These are phyloP conservation scores for Hydrotaea diabolus DNA, from an alignment of 2,888 invertebrate genomes.

Conservation along the genomic window DNA sequence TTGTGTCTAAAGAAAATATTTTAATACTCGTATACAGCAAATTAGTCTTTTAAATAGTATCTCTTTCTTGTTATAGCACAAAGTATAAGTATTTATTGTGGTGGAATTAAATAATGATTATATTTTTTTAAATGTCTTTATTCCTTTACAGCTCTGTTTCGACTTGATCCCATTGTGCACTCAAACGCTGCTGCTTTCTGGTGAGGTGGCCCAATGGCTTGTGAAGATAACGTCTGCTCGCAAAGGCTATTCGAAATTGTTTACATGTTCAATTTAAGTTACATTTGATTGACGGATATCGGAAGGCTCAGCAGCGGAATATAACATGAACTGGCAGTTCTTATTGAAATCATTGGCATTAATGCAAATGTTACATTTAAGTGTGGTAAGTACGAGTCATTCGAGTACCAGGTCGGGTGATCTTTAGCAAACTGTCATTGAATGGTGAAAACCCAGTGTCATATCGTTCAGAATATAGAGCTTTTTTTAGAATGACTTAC, in stretches of 20 bases:
- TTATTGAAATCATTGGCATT: slow-evolving; percentile 73
- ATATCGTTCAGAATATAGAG: no score
- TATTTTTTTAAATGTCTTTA: background rate
- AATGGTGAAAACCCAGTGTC: background rate
- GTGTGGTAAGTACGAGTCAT: slow-evolving; percentile 77
- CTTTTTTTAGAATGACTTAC: no score
- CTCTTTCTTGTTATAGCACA: no score
- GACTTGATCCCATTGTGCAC: no score
- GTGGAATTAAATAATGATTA: no score
- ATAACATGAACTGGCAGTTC: slow-evolving; percentile 68
- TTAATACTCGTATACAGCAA: no score
- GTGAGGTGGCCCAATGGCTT: slow-evolving; percentile 51
- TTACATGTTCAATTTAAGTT: slow-evolving; percentile 40
- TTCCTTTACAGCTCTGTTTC: slow-evolving; percentile 47
- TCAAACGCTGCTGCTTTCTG: background rate
- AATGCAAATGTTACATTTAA: slow-evolving; percentile 72
- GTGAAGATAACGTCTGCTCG: slow-evolving; percentile 34
- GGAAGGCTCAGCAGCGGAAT: slow-evolving; percentile 43
- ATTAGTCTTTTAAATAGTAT: no score
- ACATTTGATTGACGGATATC: slow-evolving; percentile 57
- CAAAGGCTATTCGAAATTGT: slow-evolving; percentile 15
- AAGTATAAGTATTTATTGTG: no score
- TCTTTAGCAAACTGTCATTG: background rate
- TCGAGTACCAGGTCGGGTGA: no score
- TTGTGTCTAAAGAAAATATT: no score